Conservation (phyloP, 1,140 invertebrate genomes). For the Drosophila triauraria region DNA sequence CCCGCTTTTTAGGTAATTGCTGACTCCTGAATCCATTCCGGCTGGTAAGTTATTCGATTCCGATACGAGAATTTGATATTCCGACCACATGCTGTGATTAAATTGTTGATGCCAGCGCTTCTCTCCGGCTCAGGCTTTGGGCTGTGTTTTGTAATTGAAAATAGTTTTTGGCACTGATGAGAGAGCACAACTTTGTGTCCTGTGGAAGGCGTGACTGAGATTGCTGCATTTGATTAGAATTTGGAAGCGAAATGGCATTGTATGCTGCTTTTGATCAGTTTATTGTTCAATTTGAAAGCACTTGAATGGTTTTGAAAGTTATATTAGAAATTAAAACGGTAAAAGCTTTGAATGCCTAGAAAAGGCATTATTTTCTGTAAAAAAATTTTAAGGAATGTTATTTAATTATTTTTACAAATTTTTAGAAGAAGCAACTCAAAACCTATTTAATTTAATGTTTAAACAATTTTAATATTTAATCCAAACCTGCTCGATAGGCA, state of each 20-base stretch:
- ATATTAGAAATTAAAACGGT: too few relatives aligned
- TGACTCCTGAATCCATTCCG: conserved; percentile 68
- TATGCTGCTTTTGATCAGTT: conserved; percentile 1
- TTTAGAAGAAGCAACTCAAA: too few relatives aligned
- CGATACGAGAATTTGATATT: conserved; percentile 81
- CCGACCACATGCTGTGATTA: conserved; percentile 82
- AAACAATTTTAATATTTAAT: too few relatives aligned
- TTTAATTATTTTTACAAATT: too few relatives aligned
- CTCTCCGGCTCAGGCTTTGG: conserved; percentile 6
- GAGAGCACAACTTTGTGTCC: conserved; percentile 18
- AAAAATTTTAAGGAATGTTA: too few relatives aligned
- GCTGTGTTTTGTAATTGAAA: conserved; percentile 69
- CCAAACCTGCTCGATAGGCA: too few relatives aligned
- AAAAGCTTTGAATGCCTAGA: too few relatives aligned
- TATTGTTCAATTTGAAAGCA: not conserved
- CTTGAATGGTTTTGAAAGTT: not conserved
- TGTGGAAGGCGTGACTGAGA: conserved; percentile 59
- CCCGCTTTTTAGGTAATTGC: conserved; percentile 78
- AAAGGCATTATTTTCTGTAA: too few relatives aligned
- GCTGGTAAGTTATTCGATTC: conserved; percentile 64
- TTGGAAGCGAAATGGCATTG: not conserved
- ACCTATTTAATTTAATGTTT: not conserved
- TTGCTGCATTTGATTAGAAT: conserved; percentile 42
- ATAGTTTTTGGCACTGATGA: conserved; percentile 65
- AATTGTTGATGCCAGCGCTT: conserved; percentile 65